Evolutionary conservation across 2,113 vertebrate species (phyloP).

Genomic region (Girardinichthys multiradiatus): DNA sequence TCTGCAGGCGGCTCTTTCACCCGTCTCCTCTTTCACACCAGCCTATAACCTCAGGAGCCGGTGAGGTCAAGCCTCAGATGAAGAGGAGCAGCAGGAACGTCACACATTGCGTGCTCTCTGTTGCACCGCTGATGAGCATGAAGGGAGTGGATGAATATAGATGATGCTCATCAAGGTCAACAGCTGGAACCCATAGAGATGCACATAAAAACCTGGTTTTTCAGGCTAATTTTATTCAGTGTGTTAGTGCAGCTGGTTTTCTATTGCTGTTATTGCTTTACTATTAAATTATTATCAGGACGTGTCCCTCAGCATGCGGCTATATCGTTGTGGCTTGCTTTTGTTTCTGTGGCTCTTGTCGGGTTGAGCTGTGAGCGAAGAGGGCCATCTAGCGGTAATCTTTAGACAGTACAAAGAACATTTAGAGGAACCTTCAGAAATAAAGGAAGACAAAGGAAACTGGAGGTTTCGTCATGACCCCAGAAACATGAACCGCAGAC

Average conservation of each 20-base stretch:
- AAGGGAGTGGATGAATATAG: conserved; percentile 1
- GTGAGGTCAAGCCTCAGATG: conserved; percentile 58
- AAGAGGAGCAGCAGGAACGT: conserved; percentile 29
- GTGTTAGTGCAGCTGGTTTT: not conserved
- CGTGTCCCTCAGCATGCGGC: conserved; percentile 20
- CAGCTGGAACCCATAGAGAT: not conserved
- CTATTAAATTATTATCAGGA: conserved; percentile 19
- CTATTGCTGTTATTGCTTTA: conserved; percentile 8
- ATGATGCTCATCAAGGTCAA: not conserved
- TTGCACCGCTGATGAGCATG: conserved; percentile 9
- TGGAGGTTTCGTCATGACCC: conserved; percentile 14
- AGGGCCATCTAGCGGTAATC: conserved; percentile 73
- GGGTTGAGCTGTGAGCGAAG: conserved; percentile 21
- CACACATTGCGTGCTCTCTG: not conserved
- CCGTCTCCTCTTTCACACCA: conserved; percentile 67
- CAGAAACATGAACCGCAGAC: conserved; percentile 25
- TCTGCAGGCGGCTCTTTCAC: conserved; percentile 58
- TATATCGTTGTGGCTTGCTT: conserved; percentile 21
- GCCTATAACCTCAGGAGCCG: conserved; percentile 66
- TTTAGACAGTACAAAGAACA: conserved; percentile 62
- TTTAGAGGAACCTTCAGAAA: conserved; percentile 3
- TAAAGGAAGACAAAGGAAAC: conserved; percentile 34
- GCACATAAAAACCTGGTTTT: not conserved
- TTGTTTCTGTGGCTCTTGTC: conserved; percentile 34
- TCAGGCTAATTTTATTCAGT: not conserved